Evolutionary conservation across 2,113 vertebrate genomes (phyloP).

Genomic region (Lampris megalopsis): DNA sequence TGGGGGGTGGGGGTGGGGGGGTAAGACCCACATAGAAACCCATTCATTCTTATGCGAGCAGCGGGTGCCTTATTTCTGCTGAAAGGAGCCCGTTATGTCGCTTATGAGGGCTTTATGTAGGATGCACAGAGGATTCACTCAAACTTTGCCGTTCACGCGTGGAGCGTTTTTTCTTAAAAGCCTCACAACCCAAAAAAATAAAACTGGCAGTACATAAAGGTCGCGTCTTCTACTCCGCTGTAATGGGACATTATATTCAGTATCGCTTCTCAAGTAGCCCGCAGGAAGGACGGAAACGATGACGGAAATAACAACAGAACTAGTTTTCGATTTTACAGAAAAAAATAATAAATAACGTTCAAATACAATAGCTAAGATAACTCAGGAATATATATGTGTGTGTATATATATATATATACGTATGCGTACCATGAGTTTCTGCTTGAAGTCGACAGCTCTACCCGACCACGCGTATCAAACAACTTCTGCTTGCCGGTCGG

Average conservation of each 20-base stretch:
- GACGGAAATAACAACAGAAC: neutral
- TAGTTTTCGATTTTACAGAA: neutral
- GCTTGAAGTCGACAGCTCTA: slow-evolving; percentile 42
- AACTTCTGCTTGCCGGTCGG: slow-evolving; percentile 43
- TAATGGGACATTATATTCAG: too few species aligned
- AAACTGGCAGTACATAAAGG: neutral
- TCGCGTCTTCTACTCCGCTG: too few species aligned
- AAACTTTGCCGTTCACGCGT: slow-evolving; percentile 63
- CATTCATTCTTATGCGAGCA: slow-evolving; percentile 65
- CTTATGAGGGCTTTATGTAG: slow-evolving; percentile 48
- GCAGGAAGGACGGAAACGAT: neutral
- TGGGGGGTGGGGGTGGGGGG: neutral
- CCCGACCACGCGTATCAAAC: slow-evolving; percentile 44
- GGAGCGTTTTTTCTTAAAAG: neutral
- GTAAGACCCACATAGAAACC: slow-evolving; percentile 55
- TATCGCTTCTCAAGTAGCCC: neutral
- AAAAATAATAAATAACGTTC: accelerated
- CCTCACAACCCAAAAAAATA: neutral
- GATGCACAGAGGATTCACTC: slow-evolving; percentile 30
- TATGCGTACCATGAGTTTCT: slow-evolving; percentile 66
- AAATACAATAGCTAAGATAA: neutral
- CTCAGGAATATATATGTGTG: neutral
- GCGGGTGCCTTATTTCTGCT: slow-evolving; percentile 55
- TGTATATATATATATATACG: neutral
- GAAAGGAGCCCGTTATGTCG: slow-evolving; percentile 76